Conservation (phyloP, 2,797 vertebrate species). For the Thunnus albacares region DNA sequence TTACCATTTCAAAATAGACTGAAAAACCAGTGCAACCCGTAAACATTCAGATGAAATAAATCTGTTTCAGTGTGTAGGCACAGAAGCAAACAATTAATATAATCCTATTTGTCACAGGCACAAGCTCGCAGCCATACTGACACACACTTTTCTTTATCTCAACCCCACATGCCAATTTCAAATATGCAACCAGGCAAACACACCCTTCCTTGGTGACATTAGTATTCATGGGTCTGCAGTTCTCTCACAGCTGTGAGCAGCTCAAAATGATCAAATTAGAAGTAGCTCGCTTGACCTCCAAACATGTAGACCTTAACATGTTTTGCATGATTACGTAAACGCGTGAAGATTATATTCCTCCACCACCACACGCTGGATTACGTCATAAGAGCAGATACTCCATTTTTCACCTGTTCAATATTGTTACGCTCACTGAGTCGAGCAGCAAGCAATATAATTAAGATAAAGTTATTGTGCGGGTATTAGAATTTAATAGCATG, state of each 20-base stretch:
- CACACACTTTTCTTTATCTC: slow-evolving; percentile 28
- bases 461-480: not conserved
- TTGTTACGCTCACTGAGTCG: not conserved
- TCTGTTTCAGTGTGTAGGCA: slow-evolving; percentile 14
- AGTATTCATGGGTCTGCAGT: slow-evolving; percentile 16
- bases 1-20: not conserved
- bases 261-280: slow-evolving; percentile 24
- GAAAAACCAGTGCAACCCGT: not conserved
- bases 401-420: slow-evolving; percentile 5
- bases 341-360: slow-evolving; percentile 25
- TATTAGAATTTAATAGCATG: too few relatives aligned
- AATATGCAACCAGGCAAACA: slow-evolving; percentile 14
- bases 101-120: slow-evolving; percentile 56
- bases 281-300: slow-evolving; percentile 18
- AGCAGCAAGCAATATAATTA: not conserved
- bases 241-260: slow-evolving; percentile 13
- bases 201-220: not conserved
- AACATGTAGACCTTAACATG: not conserved
- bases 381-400: slow-evolving; percentile 12
- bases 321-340: slow-evolving; percentile 30
- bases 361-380: slow-evolving; percentile 22
- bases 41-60: slow-evolving; percentile 32
- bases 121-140: slow-evolving; percentile 12
- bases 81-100: slow-evolving; percentile 60
- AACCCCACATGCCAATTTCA: slow-evolving; percentile 11